Evolutionary conservation across 2,113 vertebrate species (phyloP).

Genomic region (Calidris pugnax): DNA sequence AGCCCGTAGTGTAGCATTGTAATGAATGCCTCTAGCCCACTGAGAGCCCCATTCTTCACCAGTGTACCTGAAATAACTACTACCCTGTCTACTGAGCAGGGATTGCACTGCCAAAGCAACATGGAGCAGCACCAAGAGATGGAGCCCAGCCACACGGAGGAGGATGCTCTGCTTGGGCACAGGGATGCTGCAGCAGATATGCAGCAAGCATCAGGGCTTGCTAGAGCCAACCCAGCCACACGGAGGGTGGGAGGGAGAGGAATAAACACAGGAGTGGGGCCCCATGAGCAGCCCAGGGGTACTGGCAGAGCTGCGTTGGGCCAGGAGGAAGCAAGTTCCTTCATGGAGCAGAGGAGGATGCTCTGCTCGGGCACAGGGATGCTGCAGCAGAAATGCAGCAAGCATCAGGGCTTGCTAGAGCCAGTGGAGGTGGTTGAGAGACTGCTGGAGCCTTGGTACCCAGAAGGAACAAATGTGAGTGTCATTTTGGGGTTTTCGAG

Average conservation of each 20-base stretch:
- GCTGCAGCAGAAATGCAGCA: neutral
- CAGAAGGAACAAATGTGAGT: neutral
- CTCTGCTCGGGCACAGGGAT: neutral
- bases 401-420: neutral
- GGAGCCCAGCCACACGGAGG: fast-evolving
- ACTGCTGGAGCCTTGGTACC: neutral
- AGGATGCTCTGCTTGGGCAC: too few relatives aligned
- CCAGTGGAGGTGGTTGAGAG: neutral
- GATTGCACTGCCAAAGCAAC: neutral
- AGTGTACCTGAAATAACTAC: neutral
- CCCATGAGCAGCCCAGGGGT: fast-evolving
- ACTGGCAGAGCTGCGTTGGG: fast-evolving
- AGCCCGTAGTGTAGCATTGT: neutral
- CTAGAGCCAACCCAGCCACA: neutral
- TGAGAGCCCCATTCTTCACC: neutral
- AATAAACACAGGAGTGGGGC: neutral
- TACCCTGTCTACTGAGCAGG: fast-evolving
- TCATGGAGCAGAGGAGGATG: neutral
- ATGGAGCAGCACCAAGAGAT: neutral
- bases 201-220: too few relatives aligned
- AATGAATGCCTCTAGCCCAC: neutral
- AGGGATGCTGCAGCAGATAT: too few relatives aligned
- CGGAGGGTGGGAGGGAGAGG: fast-evolving
- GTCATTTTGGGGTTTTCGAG: neutral
- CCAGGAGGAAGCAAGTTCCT: neutral